These are phyloP conservation scores for Daphoenositta chrysoptera DNA, from an alignment of 2,113 vertebrate genomes.

Conservation along the genomic window DNA sequence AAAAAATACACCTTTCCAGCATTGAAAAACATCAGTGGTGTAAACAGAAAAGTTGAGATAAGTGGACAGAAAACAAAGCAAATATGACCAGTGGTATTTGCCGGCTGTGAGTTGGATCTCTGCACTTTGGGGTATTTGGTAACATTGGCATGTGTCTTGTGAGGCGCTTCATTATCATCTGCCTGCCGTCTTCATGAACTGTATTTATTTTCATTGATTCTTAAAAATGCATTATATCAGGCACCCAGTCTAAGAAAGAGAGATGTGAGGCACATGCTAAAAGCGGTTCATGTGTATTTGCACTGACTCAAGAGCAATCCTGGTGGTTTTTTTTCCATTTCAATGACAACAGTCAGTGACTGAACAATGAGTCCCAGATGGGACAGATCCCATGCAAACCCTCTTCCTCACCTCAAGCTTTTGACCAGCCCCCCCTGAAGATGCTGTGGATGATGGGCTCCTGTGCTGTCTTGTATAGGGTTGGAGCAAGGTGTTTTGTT, in stretches of 20 bases:
- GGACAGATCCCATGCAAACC: accelerated
- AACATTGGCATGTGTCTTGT: neutral
- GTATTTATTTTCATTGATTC: neutral
- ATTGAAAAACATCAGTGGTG: neutral
- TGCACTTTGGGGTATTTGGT: neutral
- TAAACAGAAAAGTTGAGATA: neutral
- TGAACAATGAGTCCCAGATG: neutral
- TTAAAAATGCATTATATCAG: neutral
- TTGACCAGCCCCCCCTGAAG: neutral
- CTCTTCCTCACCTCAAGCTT: neutral
- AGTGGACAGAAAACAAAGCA: neutral
- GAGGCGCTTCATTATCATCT: neutral
- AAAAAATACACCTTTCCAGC: neutral
- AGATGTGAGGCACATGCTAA: neutral
- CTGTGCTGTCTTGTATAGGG: neutral
- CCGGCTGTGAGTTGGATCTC: neutral
- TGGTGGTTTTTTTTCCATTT: neutral
- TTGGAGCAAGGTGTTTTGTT: neutral
- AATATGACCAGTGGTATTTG: neutral
- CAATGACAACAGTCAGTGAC: neutral
- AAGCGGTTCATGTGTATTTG: neutral
- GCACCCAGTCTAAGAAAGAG: neutral
- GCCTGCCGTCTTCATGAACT: neutral
- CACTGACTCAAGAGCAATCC: neutral
- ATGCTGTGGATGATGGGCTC: neutral